phyloP scores from a whole-genome alignment of 2,797 vertebrate genomes.

The Pangasius sanitwongsei region DNA sequence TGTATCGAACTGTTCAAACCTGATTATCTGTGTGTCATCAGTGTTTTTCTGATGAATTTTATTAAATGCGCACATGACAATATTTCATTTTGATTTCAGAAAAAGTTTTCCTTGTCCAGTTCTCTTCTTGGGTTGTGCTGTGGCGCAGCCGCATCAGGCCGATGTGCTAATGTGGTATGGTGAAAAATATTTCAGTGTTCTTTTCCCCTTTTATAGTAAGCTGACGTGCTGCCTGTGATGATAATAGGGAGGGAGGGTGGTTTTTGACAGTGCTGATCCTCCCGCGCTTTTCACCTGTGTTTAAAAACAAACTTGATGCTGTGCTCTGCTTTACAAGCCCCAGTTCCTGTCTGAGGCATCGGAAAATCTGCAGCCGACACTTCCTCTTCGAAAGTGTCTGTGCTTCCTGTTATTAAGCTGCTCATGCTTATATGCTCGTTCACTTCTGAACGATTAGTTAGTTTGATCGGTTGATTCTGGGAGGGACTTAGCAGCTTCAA shows the following conservation, averaged over 20 bases:
- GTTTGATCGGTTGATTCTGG: conserved; percentile 3
- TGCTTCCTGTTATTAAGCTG: conserved; percentile 50
- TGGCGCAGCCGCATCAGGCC: neutral
- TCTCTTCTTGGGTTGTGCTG: neutral
- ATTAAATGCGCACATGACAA: neutral
- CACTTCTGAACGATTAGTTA: conserved; percentile 15
- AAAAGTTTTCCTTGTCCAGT: neutral
- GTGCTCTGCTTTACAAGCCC: neutral
- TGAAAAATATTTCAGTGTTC: neutral
- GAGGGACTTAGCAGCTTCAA: neutral
- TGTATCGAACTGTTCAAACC: neutral
- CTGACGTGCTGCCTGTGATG: neutral
- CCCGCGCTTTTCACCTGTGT: neutral
- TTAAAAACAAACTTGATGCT: neutral
- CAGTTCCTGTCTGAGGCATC: conserved; percentile 57
- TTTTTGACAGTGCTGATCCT: neutral
- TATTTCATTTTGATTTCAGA: neutral
- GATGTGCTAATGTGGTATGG: neutral
- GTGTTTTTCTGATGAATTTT: neutral
- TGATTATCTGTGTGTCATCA: neutral
- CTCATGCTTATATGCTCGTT: neutral
- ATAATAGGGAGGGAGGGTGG: neutral
- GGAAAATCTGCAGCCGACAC: conserved; percentile 58
- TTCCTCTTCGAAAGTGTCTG: conserved; percentile 59
- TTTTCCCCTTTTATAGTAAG: neutral